phyloP scores from a whole-genome alignment of 2,888 invertebrate genomes.

The Notodonta ziczac region DNA sequence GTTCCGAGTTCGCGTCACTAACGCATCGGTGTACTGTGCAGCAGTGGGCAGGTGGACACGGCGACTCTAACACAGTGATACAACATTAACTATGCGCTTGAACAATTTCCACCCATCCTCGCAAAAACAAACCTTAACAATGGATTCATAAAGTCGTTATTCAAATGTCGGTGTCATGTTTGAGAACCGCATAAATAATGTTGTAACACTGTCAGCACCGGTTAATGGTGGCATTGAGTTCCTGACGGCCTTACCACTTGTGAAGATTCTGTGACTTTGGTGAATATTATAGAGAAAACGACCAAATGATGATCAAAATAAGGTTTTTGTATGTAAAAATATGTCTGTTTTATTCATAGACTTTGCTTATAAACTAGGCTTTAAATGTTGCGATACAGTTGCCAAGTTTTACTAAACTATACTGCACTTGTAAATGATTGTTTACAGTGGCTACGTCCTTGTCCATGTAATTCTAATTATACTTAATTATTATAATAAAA shows the following conservation, averaged over 20 bases:
- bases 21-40: slow-evolving; percentile 46
- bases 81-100: not conserved
- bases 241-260: slow-evolving; percentile 21
- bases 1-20: slow-evolving; percentile 44
- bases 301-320: too few species aligned
- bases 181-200: not conserved
- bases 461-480: not conserved
- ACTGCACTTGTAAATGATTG: too few species aligned
- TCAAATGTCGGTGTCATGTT: not conserved
- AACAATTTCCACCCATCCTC: not conserved
- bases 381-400: too few species aligned
- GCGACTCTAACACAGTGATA: slow-evolving; percentile 3
- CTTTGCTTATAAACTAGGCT: too few species aligned
- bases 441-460: too few species aligned
- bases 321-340: too few species aligned
- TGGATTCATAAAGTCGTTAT: not conserved
- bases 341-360: too few species aligned
- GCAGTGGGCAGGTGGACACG: slow-evolving; percentile 32
- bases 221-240: slow-evolving; percentile 20
- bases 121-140: not conserved
- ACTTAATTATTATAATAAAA: not conserved
- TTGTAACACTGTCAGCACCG: slow-evolving; percentile 16
- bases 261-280: slow-evolving; percentile 14
- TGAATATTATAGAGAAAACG: not conserved
- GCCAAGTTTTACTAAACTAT: too few species aligned